These are phyloP conservation scores for Eurypyga helias DNA, from an alignment of 2,113 vertebrate species.

Conservation along the genomic window DNA sequence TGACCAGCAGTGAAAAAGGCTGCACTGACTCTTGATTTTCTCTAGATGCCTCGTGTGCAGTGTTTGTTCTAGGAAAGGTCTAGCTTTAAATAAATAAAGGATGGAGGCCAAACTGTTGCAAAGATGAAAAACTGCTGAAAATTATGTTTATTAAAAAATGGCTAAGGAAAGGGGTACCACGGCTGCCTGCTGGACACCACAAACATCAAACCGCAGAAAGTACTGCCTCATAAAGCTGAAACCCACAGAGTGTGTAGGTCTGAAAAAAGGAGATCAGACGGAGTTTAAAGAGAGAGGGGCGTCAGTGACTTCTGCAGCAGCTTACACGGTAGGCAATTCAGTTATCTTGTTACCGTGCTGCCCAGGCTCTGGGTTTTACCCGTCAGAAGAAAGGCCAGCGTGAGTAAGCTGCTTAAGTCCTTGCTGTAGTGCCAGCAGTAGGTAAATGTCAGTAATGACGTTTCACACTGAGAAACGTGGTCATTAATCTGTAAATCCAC, in stretches of 20 bases:
- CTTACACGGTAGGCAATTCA: background rate
- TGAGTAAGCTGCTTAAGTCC: background rate
- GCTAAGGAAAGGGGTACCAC: background rate
- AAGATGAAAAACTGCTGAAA: background rate
- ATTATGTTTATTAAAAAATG: background rate
- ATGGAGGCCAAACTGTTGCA: background rate
- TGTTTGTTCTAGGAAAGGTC: background rate
- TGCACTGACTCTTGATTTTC: background rate
- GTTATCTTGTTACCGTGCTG: background rate
- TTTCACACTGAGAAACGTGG: background rate
- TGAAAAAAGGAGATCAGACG: background rate
- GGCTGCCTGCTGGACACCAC: background rate
- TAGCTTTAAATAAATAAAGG: background rate
- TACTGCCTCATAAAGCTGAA: background rate
- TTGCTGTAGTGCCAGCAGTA: background rate
- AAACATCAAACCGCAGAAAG: background rate
- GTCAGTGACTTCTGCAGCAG: background rate
- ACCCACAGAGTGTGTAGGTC: background rate
- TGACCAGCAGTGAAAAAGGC: background rate
- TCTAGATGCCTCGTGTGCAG: background rate
- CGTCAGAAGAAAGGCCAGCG: background rate
- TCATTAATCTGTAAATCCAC: background rate
- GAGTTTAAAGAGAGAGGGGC: background rate
- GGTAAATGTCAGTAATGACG: background rate
- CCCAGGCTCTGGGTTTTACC: background rate